These are phyloP conservation scores for Wasmannia auropunctata DNA, from an alignment of 1,140 invertebrate genomes.

Conservation along the genomic window DNA sequence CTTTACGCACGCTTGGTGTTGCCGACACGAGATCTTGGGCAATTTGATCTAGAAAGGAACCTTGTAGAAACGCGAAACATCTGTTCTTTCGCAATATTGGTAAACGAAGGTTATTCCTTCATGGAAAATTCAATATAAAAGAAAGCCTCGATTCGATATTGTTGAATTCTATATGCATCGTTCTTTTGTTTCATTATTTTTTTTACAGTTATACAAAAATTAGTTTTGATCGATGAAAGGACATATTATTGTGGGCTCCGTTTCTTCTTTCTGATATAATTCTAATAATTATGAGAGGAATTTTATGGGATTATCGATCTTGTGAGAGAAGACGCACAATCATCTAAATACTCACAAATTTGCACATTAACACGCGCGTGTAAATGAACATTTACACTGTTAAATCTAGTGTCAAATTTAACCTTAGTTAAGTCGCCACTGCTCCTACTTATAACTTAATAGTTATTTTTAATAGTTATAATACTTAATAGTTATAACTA, in stretches of 20 bases:
- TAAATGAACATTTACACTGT: too few relatives aligned
- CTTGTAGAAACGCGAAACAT: slow-evolving; percentile 1
- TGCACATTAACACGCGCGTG: too few relatives aligned
- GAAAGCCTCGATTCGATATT: background rate
- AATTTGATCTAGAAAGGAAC: slow-evolving; percentile 36
- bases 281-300: too few relatives aligned
- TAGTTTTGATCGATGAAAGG: background rate
- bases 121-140: background rate
- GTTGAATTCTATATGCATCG: background rate
- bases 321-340: too few relatives aligned
- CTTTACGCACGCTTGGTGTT: background rate
- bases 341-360: too few relatives aligned
- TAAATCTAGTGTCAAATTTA: too few relatives aligned
- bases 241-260: background rate
- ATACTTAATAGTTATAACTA: too few relatives aligned
- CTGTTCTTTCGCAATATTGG: background rate
- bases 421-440: too few relatives aligned
- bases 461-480: too few relatives aligned
- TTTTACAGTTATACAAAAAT: background rate
- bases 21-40: background rate
- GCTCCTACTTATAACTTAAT: too few relatives aligned
- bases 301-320: too few relatives aligned
- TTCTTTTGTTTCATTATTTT: background rate
- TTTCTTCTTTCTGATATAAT: too few relatives aligned
- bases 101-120: background rate